Evolutionary conservation across 2,888 invertebrate genomes (phyloP).

Genomic region (Microdon myrmicae): DNA sequence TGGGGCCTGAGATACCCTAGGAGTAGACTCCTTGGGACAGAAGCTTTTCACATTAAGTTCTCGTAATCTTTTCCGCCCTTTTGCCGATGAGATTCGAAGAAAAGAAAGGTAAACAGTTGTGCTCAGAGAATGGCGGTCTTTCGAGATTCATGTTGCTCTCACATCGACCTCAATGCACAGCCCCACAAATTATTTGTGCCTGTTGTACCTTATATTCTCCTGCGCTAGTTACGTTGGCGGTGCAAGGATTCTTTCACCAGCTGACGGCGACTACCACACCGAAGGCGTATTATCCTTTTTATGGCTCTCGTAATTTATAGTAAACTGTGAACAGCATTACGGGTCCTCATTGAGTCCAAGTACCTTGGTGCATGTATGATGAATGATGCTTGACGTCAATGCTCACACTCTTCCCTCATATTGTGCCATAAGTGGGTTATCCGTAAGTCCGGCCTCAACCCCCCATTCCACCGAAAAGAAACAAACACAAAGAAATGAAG

Average conservation of each 20-base stretch:
- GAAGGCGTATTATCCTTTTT: constrained; percentile 46
- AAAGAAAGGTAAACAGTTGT: constrained; percentile 8
- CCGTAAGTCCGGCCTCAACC: constrained; percentile 11
- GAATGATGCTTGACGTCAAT: constrained; percentile 39
- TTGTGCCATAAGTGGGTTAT: constrained; percentile 39
- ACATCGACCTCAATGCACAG: constrained; percentile 20
- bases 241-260: constrained; percentile 6
- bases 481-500: constrained; percentile 31
- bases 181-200: constrained; percentile 32
- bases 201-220: constrained; percentile 17
- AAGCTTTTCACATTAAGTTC: constrained; percentile 44
- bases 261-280: constrained; percentile 11
- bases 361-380: constrained; percentile 37
- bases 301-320: constrained; percentile 49
- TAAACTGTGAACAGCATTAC: constrained; percentile 44
- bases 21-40: constrained; percentile 25
- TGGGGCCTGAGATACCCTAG: constrained; percentile 7
- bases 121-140: constrained; percentile 7
- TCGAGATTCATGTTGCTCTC: constrained; percentile 5
- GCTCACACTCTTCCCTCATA: constrained; percentile 5
- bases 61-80: constrained; percentile 26
- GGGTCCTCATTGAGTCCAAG: constrained; percentile 37
- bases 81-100: background rate
- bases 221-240: constrained; percentile 12
- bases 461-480: no score